A percentile compares a stretch with the other conserved stretches of the same genome.
phyloP scores from a whole-genome alignment of 2,113 vertebrate genomes.

The Trematomus loennbergii region DNA sequence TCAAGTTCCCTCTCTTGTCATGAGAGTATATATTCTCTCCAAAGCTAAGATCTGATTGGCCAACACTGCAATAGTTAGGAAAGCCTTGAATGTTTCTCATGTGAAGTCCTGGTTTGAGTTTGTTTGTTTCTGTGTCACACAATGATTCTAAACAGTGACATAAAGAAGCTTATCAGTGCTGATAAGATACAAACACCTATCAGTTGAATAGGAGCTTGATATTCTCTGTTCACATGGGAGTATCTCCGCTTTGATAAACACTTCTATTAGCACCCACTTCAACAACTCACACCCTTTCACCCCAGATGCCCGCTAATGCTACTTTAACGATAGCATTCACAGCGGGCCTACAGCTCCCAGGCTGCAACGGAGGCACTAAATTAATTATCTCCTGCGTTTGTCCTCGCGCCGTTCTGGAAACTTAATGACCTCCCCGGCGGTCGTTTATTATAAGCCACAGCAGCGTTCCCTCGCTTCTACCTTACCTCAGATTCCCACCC shows the following conservation, averaged over 20 bases:
- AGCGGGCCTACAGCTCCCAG: conserved; percentile 65
- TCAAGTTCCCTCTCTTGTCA: conserved; percentile 36
- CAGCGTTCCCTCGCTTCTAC: conserved; percentile 56
- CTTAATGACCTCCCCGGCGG: conserved; percentile 82
- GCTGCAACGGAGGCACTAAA: conserved; percentile 74
- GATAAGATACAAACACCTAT: conserved; percentile 16
- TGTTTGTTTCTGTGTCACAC: background rate
- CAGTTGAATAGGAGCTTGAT: conserved; percentile 27
- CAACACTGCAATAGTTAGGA: background rate
- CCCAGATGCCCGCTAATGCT: conserved; percentile 48
- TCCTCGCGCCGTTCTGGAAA: conserved; percentile 74
- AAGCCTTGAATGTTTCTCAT: background rate
- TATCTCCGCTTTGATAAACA: conserved; percentile 60
- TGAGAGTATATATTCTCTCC: background rate
- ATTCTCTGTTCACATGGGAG: conserved; percentile 59
- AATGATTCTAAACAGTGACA: conserved; percentile 18
- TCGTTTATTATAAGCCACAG: conserved; percentile 81
- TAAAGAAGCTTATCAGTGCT: conserved; percentile 15
- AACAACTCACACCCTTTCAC: conserved; percentile 43
- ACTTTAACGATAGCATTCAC: conserved; percentile 62
- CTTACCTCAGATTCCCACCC: conserved; percentile 60
- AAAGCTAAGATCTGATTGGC: background rate
- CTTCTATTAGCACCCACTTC: conserved; percentile 53
- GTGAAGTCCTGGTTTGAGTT: background rate
- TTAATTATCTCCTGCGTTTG: conserved; percentile 82